Evolutionary conservation across 2,113 vertebrate species (phyloP).

Genomic region (Petromus typicus): DNA sequence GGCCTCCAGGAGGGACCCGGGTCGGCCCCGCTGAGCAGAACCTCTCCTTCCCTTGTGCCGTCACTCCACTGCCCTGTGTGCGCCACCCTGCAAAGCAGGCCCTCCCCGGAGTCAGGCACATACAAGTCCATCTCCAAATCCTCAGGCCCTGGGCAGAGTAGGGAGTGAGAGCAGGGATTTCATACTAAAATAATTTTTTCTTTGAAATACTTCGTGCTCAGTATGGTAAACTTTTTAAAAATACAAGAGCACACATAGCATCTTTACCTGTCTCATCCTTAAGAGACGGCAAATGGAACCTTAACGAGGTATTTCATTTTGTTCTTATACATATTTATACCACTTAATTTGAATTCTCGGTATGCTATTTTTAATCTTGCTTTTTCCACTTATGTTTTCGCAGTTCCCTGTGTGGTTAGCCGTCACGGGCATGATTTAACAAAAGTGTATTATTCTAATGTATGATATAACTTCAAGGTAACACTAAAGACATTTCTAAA

Average conservation of each 20-base stretch:
- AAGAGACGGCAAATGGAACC: not conserved
- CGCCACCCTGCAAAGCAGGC: not conserved
- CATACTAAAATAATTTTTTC: not conserved
- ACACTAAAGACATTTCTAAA: conserved; percentile 42
- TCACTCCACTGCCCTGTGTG: not conserved
- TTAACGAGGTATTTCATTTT: not conserved
- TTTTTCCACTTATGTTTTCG: not conserved
- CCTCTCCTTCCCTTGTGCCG: not conserved
- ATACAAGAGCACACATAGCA: not conserved
- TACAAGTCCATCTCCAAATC: not conserved
- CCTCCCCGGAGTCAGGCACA: not conserved
- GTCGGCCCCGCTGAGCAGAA: not conserved
- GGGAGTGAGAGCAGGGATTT: not conserved
- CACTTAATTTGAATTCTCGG: not conserved
- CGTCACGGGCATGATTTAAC: not conserved
- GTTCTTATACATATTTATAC: not conserved
- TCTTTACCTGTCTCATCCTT: not conserved
- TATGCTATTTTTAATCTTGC: not conserved
- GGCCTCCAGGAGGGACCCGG: not conserved
- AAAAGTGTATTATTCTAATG: not conserved
- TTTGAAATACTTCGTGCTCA: not conserved
- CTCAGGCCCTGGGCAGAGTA: not conserved
- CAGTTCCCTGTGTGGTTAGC: not conserved
- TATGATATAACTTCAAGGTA: not conserved
- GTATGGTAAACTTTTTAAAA: not conserved